phyloP scores from a whole-genome alignment of 2,113 vertebrate species.

The Edolisoma coerulescens region DNA sequence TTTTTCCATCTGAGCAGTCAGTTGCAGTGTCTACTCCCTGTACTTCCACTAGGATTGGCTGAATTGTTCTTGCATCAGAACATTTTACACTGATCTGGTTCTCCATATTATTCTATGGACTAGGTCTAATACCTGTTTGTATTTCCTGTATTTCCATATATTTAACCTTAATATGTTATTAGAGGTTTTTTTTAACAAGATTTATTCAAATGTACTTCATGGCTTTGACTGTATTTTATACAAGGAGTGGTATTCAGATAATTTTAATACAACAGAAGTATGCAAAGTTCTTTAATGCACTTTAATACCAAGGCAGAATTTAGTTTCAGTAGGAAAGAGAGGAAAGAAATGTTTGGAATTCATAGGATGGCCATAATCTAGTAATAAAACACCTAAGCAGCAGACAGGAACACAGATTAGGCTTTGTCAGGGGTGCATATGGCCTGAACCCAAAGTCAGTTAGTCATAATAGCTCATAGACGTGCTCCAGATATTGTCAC shows the following conservation, averaged over 20 bases:
- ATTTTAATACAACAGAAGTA: background rate
- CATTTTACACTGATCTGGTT: background rate
- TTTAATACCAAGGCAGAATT: background rate
- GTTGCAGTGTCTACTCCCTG: background rate
- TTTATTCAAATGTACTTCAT: background rate
- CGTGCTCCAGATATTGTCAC: constrained; percentile 54
- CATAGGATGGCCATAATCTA: background rate
- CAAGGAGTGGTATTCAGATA: background rate
- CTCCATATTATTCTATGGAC: background rate
- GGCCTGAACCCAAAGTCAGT: constrained; percentile 52
- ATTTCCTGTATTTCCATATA: background rate
- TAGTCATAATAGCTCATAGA: background rate
- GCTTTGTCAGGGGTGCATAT: constrained; percentile 15
- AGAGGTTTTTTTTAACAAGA: background rate
- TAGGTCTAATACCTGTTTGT: background rate
- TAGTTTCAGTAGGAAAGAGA: background rate
- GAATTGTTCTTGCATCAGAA: background rate
- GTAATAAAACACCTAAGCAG: constrained; percentile 4
- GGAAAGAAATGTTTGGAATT: background rate
- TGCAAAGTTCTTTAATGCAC: background rate
- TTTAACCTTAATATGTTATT: background rate
- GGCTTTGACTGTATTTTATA: background rate
- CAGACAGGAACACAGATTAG: background rate
- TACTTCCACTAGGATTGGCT: background rate
- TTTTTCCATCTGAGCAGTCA: background rate